Evolutionary conservation across 2,113 vertebrate species (phyloP).

Genomic region (Malurus cyaneus): DNA sequence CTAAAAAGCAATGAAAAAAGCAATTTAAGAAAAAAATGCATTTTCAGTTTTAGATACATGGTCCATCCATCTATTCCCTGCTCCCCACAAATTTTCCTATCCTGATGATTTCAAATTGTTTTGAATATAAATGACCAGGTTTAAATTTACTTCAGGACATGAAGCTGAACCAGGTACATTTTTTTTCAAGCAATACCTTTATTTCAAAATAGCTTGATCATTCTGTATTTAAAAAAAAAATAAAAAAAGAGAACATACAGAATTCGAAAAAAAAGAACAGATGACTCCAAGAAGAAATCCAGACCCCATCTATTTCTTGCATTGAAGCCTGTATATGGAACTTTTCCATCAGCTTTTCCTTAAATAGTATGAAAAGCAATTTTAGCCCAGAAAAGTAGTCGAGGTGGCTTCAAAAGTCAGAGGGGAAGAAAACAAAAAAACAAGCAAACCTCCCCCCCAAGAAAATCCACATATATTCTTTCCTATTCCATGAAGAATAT

Average conservation of each 20-base stretch:
- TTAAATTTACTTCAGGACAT: not conserved
- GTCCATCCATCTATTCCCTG: not conserved
- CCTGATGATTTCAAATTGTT: not conserved
- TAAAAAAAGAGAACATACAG: not conserved
- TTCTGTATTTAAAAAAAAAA: not conserved
- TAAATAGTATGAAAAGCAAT: not conserved
- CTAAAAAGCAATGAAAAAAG: slow-evolving; percentile 69
- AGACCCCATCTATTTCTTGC: not conserved
- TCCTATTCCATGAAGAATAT: not conserved
- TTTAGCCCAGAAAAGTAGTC: not conserved
- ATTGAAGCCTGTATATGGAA: not conserved
- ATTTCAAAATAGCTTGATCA: not conserved
- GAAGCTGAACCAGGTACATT: not conserved
- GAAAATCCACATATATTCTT: not conserved
- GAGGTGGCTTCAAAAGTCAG: not conserved
- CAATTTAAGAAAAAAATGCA: not conserved
- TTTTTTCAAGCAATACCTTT: not conserved
- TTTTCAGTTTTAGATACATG: not conserved
- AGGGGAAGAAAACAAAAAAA: not conserved
- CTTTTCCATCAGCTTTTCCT: not conserved
- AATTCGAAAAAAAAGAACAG: not conserved
- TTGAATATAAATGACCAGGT: not conserved
- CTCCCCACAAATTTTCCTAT: not conserved
- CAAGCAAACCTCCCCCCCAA: rapidly evolving
- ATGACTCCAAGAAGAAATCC: not conserved